A percentile compares a stretch with the other conserved stretches of the same genome.
Evolutionary conservation across 2,797 vertebrate species (phyloP).

Genomic region (Bothrops alternatus): DNA sequence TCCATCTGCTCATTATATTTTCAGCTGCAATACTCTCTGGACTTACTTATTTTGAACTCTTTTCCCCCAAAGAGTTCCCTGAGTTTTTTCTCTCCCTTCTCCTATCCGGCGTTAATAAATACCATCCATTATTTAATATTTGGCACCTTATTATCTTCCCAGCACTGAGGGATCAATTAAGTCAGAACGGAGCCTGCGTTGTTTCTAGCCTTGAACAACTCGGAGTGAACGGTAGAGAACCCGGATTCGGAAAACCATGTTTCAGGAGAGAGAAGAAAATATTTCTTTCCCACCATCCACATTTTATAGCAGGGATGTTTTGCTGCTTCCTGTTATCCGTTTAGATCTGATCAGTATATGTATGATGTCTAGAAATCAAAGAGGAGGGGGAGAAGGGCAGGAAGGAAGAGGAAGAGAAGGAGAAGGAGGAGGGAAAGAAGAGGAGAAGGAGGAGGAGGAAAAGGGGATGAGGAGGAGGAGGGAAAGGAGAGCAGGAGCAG

Average conservation of each 20-base stretch:
- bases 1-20: not conserved
- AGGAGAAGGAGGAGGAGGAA: accelerated
- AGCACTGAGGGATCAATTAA: constrained; percentile 16
- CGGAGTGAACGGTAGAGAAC: constrained; percentile 14
- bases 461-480: not conserved
- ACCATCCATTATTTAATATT: constrained; percentile 11
- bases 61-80: not conserved
- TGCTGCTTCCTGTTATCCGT: not conserved
- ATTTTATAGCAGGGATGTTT: not conserved
- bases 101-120: not conserved
- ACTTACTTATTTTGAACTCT: not conserved
- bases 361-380: not conserved
- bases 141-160: not conserved
- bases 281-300: no score
- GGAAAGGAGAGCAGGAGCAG: no score
- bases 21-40: not conserved
- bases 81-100: not conserved
- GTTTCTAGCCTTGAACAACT: not conserved
- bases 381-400: no score
- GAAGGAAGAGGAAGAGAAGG: no score
- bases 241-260: not conserved
- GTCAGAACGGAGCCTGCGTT: not conserved
- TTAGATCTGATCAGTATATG: not conserved
- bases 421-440: no score
- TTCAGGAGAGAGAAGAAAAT: no score